A percentile compares a stretch with the other conserved stretches of the same genome.
phyloP scores from a whole-genome alignment of 2,888 invertebrate species.

The Torymus auratus region DNA sequence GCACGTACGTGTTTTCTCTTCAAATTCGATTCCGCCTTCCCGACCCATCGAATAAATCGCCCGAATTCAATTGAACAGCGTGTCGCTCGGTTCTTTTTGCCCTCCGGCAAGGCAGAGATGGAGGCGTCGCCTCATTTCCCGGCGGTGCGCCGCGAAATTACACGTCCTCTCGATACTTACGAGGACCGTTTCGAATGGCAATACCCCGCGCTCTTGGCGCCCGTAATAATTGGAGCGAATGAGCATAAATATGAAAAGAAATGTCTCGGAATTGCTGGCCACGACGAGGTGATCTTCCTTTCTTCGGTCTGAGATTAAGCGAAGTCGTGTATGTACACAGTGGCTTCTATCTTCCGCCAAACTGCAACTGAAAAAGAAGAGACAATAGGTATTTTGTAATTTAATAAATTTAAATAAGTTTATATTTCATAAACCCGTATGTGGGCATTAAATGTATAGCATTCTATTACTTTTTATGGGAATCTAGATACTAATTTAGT shows the following conservation, averaged over 20 bases:
- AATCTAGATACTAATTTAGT: no score
- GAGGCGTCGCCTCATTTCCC: constrained; percentile 54
- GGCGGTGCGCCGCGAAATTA: constrained; percentile 26
- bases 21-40: not conserved
- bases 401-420: no score
- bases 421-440: no score
- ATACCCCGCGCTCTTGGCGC: constrained; percentile 5
- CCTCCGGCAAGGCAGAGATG: not conserved
- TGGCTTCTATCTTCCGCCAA: no score
- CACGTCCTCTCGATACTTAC: constrained; percentile 43
- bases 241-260: constrained; percentile 60
- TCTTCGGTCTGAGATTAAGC: constrained; percentile 48
- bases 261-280: constrained; percentile 57
- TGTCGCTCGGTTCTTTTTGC: constrained; percentile 30
- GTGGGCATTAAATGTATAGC: no score
- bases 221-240: constrained; percentile 59
- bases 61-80: constrained; percentile 46
- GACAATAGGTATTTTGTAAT: no score
- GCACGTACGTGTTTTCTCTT: not conserved
- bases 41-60: constrained; percentile 39
- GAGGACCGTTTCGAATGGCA: constrained; percentile 27
- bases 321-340: constrained; percentile 4
- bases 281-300: not conserved
- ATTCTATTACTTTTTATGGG: no score
- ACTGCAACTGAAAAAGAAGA: no score